These are phyloP conservation scores for Heteractis magnifica DNA, from an alignment of 92 coral and sea anemone genomes.

Conservation along the genomic window DNA sequence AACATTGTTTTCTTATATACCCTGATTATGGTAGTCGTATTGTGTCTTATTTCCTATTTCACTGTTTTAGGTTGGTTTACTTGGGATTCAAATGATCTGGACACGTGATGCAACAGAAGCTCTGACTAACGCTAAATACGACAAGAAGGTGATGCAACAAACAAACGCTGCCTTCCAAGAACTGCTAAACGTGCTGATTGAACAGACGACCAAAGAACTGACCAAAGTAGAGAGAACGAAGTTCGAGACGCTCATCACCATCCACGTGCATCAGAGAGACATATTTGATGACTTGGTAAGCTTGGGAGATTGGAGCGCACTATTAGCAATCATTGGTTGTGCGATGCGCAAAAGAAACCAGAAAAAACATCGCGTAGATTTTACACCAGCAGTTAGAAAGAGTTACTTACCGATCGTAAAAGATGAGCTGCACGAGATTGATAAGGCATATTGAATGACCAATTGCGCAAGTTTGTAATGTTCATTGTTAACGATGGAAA, in stretches of 20 bases:
- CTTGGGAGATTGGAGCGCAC: not conserved
- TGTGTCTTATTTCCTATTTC: not conserved
- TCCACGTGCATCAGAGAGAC: conserved; percentile 90
- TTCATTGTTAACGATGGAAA: no score
- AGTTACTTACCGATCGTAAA: no score
- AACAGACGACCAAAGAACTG: conserved; percentile 84
- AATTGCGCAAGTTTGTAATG: no score
- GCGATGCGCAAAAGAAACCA: no score
- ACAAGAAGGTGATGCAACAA: conserved; percentile 77
- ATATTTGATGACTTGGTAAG: conserved; percentile 82
- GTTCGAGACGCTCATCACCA: conserved; percentile 86
- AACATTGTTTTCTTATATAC: no score
- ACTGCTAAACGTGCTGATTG: conserved; percentile 78
- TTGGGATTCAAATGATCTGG: conserved; percentile 94
- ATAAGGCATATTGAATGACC: no score
- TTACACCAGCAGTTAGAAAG: no score
- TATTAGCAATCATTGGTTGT: not conserved
- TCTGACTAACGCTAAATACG: conserved; percentile 77
- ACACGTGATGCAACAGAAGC: conserved; percentile 91
- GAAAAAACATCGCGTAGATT: no score
- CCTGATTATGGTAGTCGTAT: not conserved
- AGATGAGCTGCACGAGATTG: no score
- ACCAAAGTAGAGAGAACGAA: conserved; percentile 90
- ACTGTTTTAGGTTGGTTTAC: conserved; percentile 63
- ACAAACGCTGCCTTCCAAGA: conserved; percentile 84